A percentile compares a stretch with the other conserved stretches of the same genome.
Evolutionary conservation across 2,113 vertebrate genomes (phyloP).

Genomic region (Gambusia holbrooki): DNA sequence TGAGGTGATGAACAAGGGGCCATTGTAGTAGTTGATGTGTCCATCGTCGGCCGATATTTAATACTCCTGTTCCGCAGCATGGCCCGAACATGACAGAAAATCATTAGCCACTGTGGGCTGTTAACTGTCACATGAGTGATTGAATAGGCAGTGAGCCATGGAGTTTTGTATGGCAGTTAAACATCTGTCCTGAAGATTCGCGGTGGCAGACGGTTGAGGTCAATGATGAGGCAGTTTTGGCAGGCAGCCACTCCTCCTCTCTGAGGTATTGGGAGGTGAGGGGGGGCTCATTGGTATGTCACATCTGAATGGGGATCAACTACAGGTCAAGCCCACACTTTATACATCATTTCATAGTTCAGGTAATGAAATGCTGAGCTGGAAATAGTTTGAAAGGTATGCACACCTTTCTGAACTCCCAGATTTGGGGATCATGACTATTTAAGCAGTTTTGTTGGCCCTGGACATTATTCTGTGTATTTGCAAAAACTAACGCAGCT

Average conservation of each 20-base stretch:
- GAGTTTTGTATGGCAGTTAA: conserved; percentile 77
- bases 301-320: conserved; percentile 28
- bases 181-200: conserved; percentile 67
- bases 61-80: conserved; percentile 74
- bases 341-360: not conserved
- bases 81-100: conserved; percentile 82
- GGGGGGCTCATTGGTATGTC: conserved; percentile 31
- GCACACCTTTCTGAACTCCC: not conserved
- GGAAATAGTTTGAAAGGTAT: not conserved
- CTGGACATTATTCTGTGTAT: not conserved
- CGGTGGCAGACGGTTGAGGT: conserved; percentile 65
- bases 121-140: conserved; percentile 84
- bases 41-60: conserved; percentile 78
- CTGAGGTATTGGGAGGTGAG: conserved; percentile 37
- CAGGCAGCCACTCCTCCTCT: conserved; percentile 51
- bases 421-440: not conserved
- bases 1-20: conserved; percentile 61
- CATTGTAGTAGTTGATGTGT: conserved; percentile 75
- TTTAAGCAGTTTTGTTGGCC: not conserved
- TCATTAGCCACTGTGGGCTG: conserved; percentile 81
- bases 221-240: conserved; percentile 73
- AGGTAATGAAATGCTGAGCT: not conserved
- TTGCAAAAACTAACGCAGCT: too few species aligned
- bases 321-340: conserved; percentile 46
- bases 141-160: conserved; percentile 78